Base-by-base conservation (phyloP, 2,113 vertebrate genomes). In the Calidris pugnax region DNA sequence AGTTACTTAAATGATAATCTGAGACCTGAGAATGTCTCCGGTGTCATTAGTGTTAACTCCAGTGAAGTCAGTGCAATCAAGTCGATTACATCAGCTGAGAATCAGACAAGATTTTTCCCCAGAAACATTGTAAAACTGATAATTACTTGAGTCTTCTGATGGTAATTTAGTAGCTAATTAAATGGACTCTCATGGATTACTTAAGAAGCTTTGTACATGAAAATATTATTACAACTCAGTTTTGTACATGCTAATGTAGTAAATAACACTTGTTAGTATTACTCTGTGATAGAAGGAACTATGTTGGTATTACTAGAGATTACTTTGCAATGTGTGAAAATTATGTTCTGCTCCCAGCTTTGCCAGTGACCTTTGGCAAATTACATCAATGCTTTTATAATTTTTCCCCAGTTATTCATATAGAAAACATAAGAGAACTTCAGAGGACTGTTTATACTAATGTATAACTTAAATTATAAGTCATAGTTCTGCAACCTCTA, bases 101-200 rank as follows among this genome's bases (percentile, higher is more conserved):
- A 37, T 37, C 43, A 87, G 57, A 35, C 51, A 23, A 89, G 47
- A 72, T 24, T 80, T 82, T 80, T 85, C 71, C 82, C 57, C 59
- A 86, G 88, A 85, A 95, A 93, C 33, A 41, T 37, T 53, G 30
- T 23, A 90, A 94, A 95, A 68, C 47, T 59, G 66, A 63, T 87
- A 93, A 90, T 83, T 91, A 79, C 47, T 87, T 64, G 21, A 94
- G 69, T 72, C 43, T 86, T 95, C 68, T 87, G 37, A 62, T 76
- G 21, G 23, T 43, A 87, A 94, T 91, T 91, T 89, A 82, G 12
- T 79, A 19, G 27, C 78, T 95, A 94, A 94, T 93, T 94, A 86
- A 93, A 93, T 32, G 71, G 62, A 82, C 53, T 84, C 33, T 79
- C 15, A 62, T 64, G 35, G 26, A 88, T 93, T 83, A 48, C 27